Percentiles rank a stretch among this genome's conserved stretches.
Evolutionary conservation across 2,113 vertebrate genomes (phyloP).

Genomic region (Istiophorus platypterus): DNA sequence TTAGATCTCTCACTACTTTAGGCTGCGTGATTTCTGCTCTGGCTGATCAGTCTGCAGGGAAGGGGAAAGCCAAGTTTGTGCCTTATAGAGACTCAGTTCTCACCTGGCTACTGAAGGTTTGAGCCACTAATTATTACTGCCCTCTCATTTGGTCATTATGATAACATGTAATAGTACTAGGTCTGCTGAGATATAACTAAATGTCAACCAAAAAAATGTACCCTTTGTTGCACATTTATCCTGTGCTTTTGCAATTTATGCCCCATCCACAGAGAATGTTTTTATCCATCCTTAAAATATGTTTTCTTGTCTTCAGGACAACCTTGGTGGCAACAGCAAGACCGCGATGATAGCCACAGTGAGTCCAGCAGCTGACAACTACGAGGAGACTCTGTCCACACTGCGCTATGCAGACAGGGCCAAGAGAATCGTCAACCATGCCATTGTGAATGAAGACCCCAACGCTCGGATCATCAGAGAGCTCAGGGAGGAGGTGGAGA

Average conservation of each 20-base stretch:
- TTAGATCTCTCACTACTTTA: slow-evolving; percentile 95
- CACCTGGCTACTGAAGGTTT: slow-evolving; percentile 99
- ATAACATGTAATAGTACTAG: neutral
- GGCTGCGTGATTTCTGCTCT: slow-evolving; percentile 98
- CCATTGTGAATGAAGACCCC: slow-evolving; percentile 97
- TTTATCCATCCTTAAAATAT: neutral
- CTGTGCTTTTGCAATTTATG: neutral
- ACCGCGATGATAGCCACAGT: slow-evolving; percentile 99
- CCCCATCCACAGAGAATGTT: neutral
- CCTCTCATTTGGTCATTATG: neutral
- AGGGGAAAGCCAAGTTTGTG: slow-evolving; percentile 97
- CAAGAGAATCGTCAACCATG: slow-evolving; percentile 97
- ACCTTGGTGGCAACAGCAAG: slow-evolving; percentile 98
- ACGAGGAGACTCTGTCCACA: slow-evolving; percentile 97
- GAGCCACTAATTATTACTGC: neutral
- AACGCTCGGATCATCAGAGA: slow-evolving; percentile 98
- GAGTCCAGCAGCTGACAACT: slow-evolving; percentile 97
- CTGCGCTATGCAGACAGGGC: slow-evolving; percentile 96
- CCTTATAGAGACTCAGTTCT: slow-evolving; percentile 99
- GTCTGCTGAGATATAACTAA: neutral
- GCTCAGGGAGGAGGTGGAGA: slow-evolving; percentile 96
- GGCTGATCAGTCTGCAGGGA: slow-evolving; percentile 97
- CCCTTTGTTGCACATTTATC: neutral
- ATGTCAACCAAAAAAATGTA: neutral
- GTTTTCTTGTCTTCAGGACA: slow-evolving; percentile 86